Percentiles rank a stretch among this genome's conserved stretches.
Conservation (phyloP, 1,140 invertebrate genomes). For the Mizuhopecten yessoensis region DNA sequence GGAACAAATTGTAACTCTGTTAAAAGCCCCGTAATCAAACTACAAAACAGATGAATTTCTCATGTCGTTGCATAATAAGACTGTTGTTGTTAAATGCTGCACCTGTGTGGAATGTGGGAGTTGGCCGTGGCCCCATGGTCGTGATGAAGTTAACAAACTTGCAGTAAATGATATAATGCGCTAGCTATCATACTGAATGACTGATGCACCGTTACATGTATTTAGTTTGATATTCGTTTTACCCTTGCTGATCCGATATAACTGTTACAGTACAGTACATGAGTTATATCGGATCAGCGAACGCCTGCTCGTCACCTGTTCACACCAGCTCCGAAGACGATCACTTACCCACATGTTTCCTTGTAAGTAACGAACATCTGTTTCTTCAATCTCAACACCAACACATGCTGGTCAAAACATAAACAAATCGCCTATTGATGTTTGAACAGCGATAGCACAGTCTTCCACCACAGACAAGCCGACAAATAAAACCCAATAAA, state of each 20-base stretch:
- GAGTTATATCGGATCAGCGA: background rate
- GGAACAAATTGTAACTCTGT: too few relatives aligned
- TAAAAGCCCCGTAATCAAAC: too few relatives aligned
- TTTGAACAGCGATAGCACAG: background rate
- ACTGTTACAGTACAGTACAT: too few relatives aligned
- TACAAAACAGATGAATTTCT: too few relatives aligned
- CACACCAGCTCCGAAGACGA: background rate
- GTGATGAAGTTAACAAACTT: background rate
- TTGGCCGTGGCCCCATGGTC: background rate
- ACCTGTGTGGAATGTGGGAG: conserved; percentile 11
- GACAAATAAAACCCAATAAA: too few relatives aligned
- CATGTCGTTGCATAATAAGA: too few relatives aligned
- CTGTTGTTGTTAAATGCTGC: too few relatives aligned
- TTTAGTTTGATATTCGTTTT: too few relatives aligned
- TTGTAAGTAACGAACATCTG: background rate
- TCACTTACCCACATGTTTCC: conserved; percentile 24
- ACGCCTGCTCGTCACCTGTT: background rate
- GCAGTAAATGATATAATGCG: too few relatives aligned
- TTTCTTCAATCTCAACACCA: background rate
- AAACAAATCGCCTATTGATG: conserved; percentile 22
- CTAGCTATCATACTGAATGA: too few relatives aligned
- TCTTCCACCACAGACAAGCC: background rate
- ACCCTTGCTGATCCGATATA: too few relatives aligned
- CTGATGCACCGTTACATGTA: too few relatives aligned
- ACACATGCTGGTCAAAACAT: background rate